Evolutionary conservation across 2,797 vertebrate species (phyloP).

Genomic region (Cyclura pinguis): DNA sequence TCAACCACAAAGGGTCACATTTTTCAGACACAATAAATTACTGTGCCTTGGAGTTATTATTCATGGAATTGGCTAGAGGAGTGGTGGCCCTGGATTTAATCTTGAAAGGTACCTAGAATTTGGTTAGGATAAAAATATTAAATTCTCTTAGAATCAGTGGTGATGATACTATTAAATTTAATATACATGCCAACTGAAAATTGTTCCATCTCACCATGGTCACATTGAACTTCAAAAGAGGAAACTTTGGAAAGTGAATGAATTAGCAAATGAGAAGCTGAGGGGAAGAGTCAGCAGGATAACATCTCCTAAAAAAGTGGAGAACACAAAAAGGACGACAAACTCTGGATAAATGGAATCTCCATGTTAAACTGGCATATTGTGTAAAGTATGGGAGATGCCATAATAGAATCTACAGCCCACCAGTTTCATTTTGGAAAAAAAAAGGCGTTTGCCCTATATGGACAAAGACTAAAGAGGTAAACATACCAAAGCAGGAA

Average conservation of each 20-base stretch:
- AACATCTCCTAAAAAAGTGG: no score
- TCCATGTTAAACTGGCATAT: not conserved
- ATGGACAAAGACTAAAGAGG: not conserved
- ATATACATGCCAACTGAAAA: not conserved
- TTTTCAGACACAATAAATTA: not conserved
- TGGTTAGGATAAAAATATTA: not conserved
- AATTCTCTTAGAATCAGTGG: not conserved
- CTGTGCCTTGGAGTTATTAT: not conserved
- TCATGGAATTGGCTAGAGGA: not conserved
- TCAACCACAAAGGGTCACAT: not conserved
- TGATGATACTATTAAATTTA: not conserved
- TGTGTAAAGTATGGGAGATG: not conserved
- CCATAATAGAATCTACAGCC: not conserved
- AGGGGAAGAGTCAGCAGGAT: not conserved
- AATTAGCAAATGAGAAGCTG: no score
- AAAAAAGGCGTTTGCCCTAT: not conserved
- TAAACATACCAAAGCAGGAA: not conserved
- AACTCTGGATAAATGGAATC: no score
- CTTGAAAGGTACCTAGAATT: not conserved
- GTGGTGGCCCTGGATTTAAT: not conserved
- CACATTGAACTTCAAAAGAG: not conserved
- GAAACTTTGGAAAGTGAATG: no score
- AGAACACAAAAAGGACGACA: not conserved
- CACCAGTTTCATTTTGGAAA: not conserved
- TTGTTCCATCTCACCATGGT: not conserved